Base-by-base conservation (phyloP, 2,797 vertebrate genomes). In the Clangula hyemalis region DNA sequence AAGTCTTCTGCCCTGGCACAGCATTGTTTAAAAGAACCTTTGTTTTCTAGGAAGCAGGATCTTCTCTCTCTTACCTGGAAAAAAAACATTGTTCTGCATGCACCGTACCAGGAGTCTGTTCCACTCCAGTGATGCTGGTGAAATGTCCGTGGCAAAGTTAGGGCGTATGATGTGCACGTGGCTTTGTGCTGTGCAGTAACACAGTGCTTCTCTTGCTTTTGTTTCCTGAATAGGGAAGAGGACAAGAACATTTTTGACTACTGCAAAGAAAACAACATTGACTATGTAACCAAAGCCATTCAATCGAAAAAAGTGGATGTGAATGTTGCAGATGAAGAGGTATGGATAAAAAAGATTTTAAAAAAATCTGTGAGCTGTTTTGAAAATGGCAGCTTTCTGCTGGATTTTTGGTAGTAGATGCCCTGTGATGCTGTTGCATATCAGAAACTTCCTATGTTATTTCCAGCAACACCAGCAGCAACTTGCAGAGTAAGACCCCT, bases 201-300 rank as follows among this genome's bases (percentile, higher is more conserved):
- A 30, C 4, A 9, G 87, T 71, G 34, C 43, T 72, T 87, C 51
- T 92, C 89, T 79, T 95, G 71, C 68, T 96, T 94, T 87, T 96
- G 47, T 96, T 95, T 90, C 95, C 82, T 97, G 66, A 94, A 90
- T 76, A 99, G 99, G 97, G 99, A 99, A 98, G 99, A 99, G 97
- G 99, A 99, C 97, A 99, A 99, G 97, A 99, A 99, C 97, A 99
- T 99, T 96, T 99, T 99, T 97, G 99, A 99, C 98, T 99, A 99
- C 98, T 99, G 99, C 98, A 98, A 99, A 98, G 99, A 99, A 98
- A 99, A 99, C 98, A 99, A 99, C 98, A 98, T 99, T 58, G 98
- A 99, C 85, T 98, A 98, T 85, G 96, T 99, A 98, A 98, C 97
- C 95, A 98, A 98, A 96, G 99, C 99, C 97, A 98, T 99, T 98